A percentile compares a stretch with the other conserved stretches of the same genome.
Evolutionary conservation across 2,797 vertebrate species (phyloP).

Genomic region (Chrysolophus pictus): DNA sequence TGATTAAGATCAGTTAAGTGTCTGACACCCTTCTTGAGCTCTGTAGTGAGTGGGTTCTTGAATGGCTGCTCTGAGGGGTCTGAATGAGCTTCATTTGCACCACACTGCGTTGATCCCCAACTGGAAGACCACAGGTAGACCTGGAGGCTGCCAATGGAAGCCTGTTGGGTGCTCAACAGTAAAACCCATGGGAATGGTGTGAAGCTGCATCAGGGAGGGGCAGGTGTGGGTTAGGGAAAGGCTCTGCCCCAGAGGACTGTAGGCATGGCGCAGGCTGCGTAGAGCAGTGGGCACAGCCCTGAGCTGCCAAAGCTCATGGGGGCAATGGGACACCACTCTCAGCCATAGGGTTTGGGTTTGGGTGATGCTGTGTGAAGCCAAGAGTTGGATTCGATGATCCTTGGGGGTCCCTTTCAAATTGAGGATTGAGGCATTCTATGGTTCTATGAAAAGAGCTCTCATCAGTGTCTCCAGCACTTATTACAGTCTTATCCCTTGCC

Average conservation of each 20-base stretch:
- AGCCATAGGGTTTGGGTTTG: not conserved
- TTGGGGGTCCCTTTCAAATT: not conserved
- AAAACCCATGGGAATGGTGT: not conserved
- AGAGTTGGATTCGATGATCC: not conserved
- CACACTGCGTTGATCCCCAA: not conserved
- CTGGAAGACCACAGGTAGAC: not conserved
- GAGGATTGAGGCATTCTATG: not conserved
- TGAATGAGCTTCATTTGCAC: not conserved
- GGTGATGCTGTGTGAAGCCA: not conserved
- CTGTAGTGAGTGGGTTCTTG: not conserved
- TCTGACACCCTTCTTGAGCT: not conserved
- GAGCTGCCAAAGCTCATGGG: not conserved
- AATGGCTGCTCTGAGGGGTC: not conserved
- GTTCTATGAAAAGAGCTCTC: not conserved
- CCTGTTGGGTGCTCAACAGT: not conserved
- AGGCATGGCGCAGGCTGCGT: too few relatives aligned
- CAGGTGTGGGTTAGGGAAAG: too few relatives aligned
- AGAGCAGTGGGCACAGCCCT: too few relatives aligned
- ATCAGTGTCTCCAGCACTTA: accelerated
- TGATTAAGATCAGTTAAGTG: not conserved
- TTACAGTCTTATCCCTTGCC: not conserved
- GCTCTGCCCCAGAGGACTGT: too few relatives aligned
- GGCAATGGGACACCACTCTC: not conserved
- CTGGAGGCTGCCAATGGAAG: not conserved
- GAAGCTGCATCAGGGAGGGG: not conserved